phyloP scores from a whole-genome alignment of 1,140 invertebrate species.

The Conus betulinus region DNA sequence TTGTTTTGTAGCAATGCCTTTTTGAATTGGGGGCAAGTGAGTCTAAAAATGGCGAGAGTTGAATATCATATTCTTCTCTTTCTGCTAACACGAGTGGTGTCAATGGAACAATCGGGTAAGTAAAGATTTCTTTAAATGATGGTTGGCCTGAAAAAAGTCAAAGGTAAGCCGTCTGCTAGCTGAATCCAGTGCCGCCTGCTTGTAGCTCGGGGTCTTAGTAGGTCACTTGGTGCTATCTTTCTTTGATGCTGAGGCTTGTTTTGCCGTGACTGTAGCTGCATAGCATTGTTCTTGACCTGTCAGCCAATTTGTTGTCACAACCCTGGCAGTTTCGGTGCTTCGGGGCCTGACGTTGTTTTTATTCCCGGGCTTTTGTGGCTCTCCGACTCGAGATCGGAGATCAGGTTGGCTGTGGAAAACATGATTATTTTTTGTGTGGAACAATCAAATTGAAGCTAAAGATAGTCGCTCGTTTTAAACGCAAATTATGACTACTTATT shows the following conservation, averaged over 20 bases:
- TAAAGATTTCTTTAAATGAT: not conserved
- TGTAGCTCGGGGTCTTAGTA: not conserved
- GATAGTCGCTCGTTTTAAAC: too few relatives aligned
- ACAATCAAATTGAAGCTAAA: too few relatives aligned
- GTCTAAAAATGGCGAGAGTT: slow-evolving; percentile 9
- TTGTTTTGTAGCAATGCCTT: not conserved
- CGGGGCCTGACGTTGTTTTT: too few relatives aligned
- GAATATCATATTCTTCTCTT: not conserved
- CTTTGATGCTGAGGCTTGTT: not conserved
- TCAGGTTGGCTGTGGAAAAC: too few relatives aligned
- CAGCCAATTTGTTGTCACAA: too few relatives aligned
- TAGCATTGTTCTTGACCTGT: too few relatives aligned
- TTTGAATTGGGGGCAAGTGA: not conserved
- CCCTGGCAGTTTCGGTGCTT: too few relatives aligned
- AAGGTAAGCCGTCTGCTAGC: slow-evolving; percentile 17
- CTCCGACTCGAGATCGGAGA: too few relatives aligned
- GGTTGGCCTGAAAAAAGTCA: not conserved
- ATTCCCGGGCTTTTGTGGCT: too few relatives aligned
- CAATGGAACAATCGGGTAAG: slow-evolving; percentile 30
- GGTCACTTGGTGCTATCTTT: not conserved
- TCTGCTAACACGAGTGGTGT: not conserved
- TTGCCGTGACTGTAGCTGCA: too few relatives aligned
- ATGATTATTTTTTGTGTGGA: too few relatives aligned
- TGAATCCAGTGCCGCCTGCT: not conserved
- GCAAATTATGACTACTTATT: too few relatives aligned